Evolutionary conservation across 2,113 vertebrate species (phyloP), one percentile per base, ranked within the genome.

Genomic region (Trachemys scripta): DNA sequence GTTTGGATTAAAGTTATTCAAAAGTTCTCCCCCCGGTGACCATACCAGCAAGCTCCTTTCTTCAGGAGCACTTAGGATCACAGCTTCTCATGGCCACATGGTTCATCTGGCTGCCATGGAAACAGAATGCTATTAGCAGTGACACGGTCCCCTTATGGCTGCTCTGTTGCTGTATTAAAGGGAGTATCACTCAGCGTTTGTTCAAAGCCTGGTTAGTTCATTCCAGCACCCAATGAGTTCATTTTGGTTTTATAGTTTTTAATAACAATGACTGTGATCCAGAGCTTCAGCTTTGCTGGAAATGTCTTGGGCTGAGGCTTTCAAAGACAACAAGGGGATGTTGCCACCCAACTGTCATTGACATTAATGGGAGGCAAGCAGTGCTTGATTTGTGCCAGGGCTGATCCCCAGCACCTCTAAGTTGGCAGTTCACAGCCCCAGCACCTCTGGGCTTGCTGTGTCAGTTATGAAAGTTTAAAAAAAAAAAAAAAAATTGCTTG

Each of bases 31-130:
- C 59, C 2, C n/a, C 19, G 2, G 27, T 31, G 9, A 83, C 92
- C 56, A 20, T 89, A 96, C 86, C 90, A 94, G 87, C 90, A 82
- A 95, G 4, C 94, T 85, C 80, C 86, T 95, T 95, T 97, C 84
- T 91, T 83, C 5, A 12, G 87, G 89, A 96, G 95, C 97, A 95
- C 97, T 96, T 96, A 97, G 87, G 54, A 96, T 59, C 11, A 76
- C 85, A 94, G 38, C 0, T 93, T 93, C 87, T 90, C 72, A 35
- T 11, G 0, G 57, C 92, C 76, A 89, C 31, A 81, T 87, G 95
- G 97, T 94, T 97, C 96, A 98, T 98, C 93, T 93, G 90, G 96
- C 98, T 97, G 96, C 98, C 96, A 96, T 97, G 97, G 98, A 97
- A 98, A 98, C 98, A 95, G 90, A 93, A 94, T 97, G 97, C 97